These are phyloP conservation scores for Syncerus caffer DNA, from an alignment of 2,797 vertebrate genomes.

Conservation along the genomic window DNA sequence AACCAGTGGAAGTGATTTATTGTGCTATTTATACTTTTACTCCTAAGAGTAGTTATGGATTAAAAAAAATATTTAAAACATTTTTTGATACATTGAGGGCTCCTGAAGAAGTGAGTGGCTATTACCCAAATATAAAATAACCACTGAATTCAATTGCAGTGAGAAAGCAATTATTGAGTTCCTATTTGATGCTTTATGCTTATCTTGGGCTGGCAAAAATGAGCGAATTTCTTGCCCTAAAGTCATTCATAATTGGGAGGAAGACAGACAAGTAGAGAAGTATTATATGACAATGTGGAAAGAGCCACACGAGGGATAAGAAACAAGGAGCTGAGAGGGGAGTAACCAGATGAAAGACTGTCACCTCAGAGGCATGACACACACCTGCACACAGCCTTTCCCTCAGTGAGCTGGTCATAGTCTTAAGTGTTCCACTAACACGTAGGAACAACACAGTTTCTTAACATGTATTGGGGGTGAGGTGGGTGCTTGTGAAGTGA, in stretches of 20 bases:
- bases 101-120: not conserved
- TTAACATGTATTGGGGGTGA: not conserved
- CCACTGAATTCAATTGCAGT: not conserved
- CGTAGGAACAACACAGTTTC: not conserved
- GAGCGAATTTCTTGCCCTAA: not conserved
- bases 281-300: not conserved
- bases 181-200: not conserved
- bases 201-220: not conserved
- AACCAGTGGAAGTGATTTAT: not conserved
- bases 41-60: not conserved
- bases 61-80: not conserved
- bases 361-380: not conserved
- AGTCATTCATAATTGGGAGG: not conserved
- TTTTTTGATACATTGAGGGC: not conserved
- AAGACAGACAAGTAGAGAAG: not conserved
- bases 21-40: not conserved
- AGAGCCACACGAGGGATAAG: not conserved
- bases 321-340: not conserved
- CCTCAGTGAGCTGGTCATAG: not conserved
- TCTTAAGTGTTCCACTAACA: not conserved
- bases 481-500: not conserved
- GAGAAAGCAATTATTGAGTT: not conserved
- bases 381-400: not conserved
- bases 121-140: not conserved
- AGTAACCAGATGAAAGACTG: not conserved